phyloP scores from a whole-genome alignment of 23 tunicate species.

The Halocynthia roretzi region DNA sequence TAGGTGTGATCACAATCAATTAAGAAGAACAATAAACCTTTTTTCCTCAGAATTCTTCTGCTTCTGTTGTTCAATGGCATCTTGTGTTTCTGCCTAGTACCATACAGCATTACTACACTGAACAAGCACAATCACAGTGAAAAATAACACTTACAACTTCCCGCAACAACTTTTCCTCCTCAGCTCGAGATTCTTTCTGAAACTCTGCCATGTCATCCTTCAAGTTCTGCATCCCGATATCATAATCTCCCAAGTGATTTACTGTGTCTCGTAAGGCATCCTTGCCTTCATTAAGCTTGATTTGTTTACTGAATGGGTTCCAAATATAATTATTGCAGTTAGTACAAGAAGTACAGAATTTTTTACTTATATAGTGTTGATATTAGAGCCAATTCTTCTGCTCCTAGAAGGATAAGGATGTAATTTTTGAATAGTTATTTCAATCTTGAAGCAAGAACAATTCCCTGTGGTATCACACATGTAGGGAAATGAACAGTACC shows the following conservation, averaged over 20 bases:
- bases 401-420: not conserved
- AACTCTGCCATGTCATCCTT: conserved; percentile 51
- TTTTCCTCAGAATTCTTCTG: conserved; percentile 58
- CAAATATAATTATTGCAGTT: not conserved
- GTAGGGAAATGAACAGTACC: not conserved
- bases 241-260: conserved; percentile 44
- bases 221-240: conserved; percentile 50
- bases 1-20: not conserved
- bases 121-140: not conserved
- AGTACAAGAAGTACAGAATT: not conserved
- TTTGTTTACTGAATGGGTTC: conserved; percentile 37
- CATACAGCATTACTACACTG: not conserved
- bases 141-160: conserved; percentile 30
- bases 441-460: not conserved
- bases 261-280: conserved; percentile 53
- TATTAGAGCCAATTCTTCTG: not conserved
- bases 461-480: not conserved
- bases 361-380: no score
- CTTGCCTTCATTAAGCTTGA: conserved; percentile 51
- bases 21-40: conserved; percentile 9
- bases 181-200: conserved; percentile 34
- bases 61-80: conserved; percentile 29
- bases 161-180: conserved; percentile 12
- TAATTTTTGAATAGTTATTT: not conserved
- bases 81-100: conserved; percentile 48